phyloP scores from a whole-genome alignment of 2,888 invertebrate genomes.

The Drosophila glabriapex region DNA sequence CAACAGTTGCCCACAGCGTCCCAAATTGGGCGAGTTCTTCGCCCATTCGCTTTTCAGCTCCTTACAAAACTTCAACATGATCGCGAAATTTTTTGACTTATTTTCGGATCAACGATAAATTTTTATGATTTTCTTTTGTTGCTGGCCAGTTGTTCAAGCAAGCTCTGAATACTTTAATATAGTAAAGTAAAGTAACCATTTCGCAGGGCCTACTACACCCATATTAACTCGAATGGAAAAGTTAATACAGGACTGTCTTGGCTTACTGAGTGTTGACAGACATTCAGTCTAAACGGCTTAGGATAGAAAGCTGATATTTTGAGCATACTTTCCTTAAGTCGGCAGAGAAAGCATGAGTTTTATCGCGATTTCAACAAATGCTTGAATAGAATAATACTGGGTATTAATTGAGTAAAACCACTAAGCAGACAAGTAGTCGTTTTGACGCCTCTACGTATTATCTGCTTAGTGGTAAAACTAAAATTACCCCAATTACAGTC shows the following conservation, averaged over 20 bases:
- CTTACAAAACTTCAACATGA: slow-evolving; percentile 49
- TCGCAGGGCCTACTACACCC: neutral
- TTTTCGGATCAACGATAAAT: slow-evolving; percentile 7
- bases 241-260: neutral
- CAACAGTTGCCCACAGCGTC: slow-evolving; percentile 48
- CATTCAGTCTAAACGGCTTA: neutral
- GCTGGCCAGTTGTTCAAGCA: neutral
- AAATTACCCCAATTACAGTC: neutral
- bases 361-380: neutral
- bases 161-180: neutral
- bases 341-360: too few relatives aligned
- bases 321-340: neutral
- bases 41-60: slow-evolving; percentile 68
- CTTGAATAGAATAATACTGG: neutral
- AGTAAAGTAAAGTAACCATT: neutral
- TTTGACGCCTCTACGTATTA: too few relatives aligned
- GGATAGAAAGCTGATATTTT: neutral
- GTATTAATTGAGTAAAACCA: neutral
- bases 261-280: neutral
- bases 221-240: neutral
- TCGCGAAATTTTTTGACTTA: neutral
- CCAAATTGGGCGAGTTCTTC: slow-evolving; percentile 56
- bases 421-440: too few relatives aligned
- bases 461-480: neutral
- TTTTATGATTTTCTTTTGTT: neutral